These are phyloP conservation scores for Hozukius guyotensis DNA, from an alignment of 2,797 vertebrate genomes.

Conservation along the genomic window DNA sequence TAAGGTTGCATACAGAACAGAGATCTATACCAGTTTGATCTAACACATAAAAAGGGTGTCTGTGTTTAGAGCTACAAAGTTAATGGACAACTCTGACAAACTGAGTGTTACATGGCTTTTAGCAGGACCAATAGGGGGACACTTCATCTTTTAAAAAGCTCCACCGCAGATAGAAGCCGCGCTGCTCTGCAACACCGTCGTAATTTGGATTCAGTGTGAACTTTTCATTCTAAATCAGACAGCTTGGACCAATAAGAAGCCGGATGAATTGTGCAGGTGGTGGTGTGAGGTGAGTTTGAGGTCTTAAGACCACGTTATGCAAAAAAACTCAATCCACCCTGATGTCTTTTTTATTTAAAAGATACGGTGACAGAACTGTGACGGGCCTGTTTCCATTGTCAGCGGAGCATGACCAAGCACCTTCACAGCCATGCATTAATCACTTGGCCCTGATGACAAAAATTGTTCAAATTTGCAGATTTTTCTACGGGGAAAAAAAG, in stretches of 20 bases:
- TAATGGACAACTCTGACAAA: not conserved
- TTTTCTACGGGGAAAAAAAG: conserved; percentile 5
- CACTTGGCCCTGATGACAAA: not conserved
- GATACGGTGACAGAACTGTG: conserved; percentile 17
- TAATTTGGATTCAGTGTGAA: not conserved
- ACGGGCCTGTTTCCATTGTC: conserved; percentile 29
- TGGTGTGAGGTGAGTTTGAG: not conserved
- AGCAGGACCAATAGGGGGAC: not conserved
- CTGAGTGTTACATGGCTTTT: not conserved
- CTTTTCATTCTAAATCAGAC: not conserved
- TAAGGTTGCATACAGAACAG: not conserved
- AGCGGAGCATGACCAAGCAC: conserved; percentile 31
- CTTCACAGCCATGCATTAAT: conserved; percentile 16
- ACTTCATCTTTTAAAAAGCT: not conserved
- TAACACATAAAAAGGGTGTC: not conserved
- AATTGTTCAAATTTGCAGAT: conserved; percentile 4
- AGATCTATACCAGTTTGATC: not conserved
- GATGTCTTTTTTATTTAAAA: conserved; percentile 17
- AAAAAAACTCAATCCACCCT: conserved; percentile 13
- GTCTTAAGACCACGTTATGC: not conserved
- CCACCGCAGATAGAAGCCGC: not conserved
- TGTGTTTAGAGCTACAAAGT: not conserved
- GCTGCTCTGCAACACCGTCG: not conserved
- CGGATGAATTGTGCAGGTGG: conserved; percentile 27
- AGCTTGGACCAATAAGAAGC: not conserved